Base-by-base conservation (phyloP, 1,140 invertebrate genomes). In the Diachasmimorpha longicaudata region DNA sequence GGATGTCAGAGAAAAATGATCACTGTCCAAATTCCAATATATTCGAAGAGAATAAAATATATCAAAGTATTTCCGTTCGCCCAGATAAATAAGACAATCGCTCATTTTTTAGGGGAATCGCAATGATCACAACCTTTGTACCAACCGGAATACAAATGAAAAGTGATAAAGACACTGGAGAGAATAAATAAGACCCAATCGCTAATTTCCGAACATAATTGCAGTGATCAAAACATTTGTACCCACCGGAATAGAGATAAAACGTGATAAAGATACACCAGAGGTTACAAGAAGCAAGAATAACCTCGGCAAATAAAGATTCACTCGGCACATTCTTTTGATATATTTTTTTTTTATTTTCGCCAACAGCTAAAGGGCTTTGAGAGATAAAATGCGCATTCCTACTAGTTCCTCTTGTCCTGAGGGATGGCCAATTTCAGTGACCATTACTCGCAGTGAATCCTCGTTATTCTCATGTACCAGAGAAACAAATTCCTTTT, bases 351-450 rank as follows among this genome's bases (percentile, higher is more conserved):
- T 69, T 44, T 52, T 69, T 39, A 67, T 78, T 74, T 70, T 39
- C 77, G 58, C 55, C 46, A 31, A 31, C 31, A 75, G 67, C 70
- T 58, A 44, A 37, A 74, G 66, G 55, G 74, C 46, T 37, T 44
- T 19, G 52, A 19, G 11, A 48, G 23, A 76, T 36, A 58, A 63
- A 63, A 48, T 25, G 37, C 63, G 52, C 72, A 46, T 74, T 46
- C 71, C 55, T 70, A 31, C 19, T 19, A 23, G 14, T 11, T 25
- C 58, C 23, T 25, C 23, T 14, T 23, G 23, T 63, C 70, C 37
- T 75, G 74, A 76, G 69, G 74, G 46, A 75, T 75, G 58, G 74
- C 67, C 74, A 75, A 75, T 75, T 70, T 70, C 74, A 75, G 67
- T 75, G 74, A 75, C 66, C 74, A 75, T 75, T 70, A 75, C 63